Conservation (phyloP, 2,113 vertebrate genomes). For the Perognathus longimembris region DNA sequence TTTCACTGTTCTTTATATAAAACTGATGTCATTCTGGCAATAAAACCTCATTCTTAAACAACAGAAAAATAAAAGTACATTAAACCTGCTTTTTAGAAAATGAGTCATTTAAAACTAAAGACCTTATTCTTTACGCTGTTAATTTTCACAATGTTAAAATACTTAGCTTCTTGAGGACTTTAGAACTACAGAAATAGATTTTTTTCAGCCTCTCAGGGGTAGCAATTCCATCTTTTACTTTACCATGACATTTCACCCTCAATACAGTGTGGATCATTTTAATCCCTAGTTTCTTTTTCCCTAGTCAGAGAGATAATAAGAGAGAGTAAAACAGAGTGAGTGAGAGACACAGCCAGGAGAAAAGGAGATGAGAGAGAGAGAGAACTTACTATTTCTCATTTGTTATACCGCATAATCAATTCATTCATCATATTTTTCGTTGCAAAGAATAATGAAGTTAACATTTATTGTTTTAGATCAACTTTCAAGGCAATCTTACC, state of each 20-base stretch:
- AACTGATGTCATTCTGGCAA: neutral
- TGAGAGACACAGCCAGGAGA: too few relatives aligned
- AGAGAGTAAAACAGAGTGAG: neutral
- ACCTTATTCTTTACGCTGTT: slow-evolving; percentile 27
- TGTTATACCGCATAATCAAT: slow-evolving; percentile 14
- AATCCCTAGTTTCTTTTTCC: slow-evolving; percentile 9
- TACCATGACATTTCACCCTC: slow-evolving; percentile 37
- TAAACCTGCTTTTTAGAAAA: slow-evolving; percentile 19
- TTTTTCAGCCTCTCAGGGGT: slow-evolving; percentile 25
- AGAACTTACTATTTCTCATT: neutral
- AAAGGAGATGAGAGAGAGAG: too few relatives aligned
- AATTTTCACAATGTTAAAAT: slow-evolving; percentile 34
- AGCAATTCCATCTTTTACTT: slow-evolving; percentile 56
- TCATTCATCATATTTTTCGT: slow-evolving; percentile 45
- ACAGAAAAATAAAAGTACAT: neutral
- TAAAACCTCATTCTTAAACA: slow-evolving; percentile 52
- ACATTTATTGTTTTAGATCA: slow-evolving; percentile 13
- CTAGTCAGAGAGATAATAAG: neutral
- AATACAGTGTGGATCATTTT: neutral
- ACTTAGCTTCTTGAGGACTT: slow-evolving; percentile 25
- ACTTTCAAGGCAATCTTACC: slow-evolving; percentile 56
- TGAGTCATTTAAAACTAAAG: slow-evolving; percentile 19
- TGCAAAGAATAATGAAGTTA: neutral
- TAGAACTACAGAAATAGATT: neutral
- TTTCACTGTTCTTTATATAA: neutral